Evolutionary conservation across 2,797 vertebrate genomes (phyloP), one percentile per base, ranked within the genome.

Genomic region (Heliangelus exortis): DNA sequence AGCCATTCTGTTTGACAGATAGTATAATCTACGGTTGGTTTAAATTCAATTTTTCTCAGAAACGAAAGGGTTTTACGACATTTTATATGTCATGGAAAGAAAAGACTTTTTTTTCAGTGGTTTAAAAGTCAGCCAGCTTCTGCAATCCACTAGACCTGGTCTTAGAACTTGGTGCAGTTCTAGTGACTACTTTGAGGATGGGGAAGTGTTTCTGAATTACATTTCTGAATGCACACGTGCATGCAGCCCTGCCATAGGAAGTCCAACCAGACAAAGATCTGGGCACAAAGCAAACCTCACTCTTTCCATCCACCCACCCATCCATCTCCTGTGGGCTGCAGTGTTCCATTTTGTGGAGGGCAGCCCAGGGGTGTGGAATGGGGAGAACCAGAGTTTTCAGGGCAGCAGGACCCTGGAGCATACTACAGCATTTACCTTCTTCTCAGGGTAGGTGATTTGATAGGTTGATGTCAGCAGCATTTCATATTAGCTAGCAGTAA

Each of bases 131-230:
- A 90, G 0, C 9, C 13, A 47, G 67, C 53, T 87, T 76, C 45
- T 91, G 47, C 43, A 73, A 1, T 87, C 45, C 23, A 29, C 36
- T 77, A 0, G 50, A 50, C 33, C 4, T 84, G 34, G 19, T 71
- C 34, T 51, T 0, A 0, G 41, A 80, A 29, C 63, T 92, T 48
- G 20, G 55, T 50, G 28, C 50, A 7, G 41, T 43, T 63, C n/a
- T 31, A 34, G 43, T 31, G 29, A 39, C 39, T 48, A 2, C 22
- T 20, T 1, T 0, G 5, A 57, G 50, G 65, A 55, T 0, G 4
- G 23, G 39, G 58, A 68, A 72, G 55, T 47, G 8, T 75, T 88
- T 90, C 39, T 53, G 45, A 55, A 31, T 21, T 53, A 57, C 4
- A 13, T 81, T 84, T 79, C 54, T 82, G 45, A 76, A 14, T 14